Conservation (phyloP, 2,888 invertebrate species). For the Harpagoxenus sublaevis region DNA sequence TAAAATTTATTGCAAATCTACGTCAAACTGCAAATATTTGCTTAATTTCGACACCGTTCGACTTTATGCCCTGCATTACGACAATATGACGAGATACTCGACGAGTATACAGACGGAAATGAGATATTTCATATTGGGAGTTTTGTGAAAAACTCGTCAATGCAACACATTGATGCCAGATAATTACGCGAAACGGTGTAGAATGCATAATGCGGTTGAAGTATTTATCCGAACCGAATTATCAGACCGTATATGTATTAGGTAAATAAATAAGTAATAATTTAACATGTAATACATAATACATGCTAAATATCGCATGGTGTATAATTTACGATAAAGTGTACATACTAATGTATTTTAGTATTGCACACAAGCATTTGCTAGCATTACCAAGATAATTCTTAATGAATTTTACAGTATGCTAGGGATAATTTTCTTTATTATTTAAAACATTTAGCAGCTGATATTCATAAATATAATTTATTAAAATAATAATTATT, state of each 20-base stretch:
- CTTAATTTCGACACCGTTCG: slow-evolving; percentile 45
- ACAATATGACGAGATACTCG: slow-evolving; percentile 13
- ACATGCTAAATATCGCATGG: not conserved
- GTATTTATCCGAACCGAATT: slow-evolving; percentile 54
- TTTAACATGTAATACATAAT: slow-evolving; percentile 42
- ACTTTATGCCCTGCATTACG: slow-evolving; percentile 40
- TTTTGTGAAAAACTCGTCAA: slow-evolving; percentile 7
- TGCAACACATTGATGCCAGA: slow-evolving; percentile 11
- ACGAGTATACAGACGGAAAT: slow-evolving; percentile 11
- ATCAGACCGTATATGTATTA: slow-evolving; percentile 27
- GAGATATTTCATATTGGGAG: slow-evolving; percentile 33
- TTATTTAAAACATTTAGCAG: not conserved
- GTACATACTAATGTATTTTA: not conserved
- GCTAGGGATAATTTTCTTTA: not conserved
- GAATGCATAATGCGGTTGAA: slow-evolving; percentile 58
- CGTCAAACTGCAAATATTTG: slow-evolving; percentile 40
- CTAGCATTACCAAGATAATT: not conserved
- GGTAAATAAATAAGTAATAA: slow-evolving; percentile 64
- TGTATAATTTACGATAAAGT: slow-evolving; percentile 10
- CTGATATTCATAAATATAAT: not conserved
- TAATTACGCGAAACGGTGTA: slow-evolving; percentile 35
- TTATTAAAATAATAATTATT: not conserved
- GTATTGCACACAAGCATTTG: not conserved
- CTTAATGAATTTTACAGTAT: slow-evolving; percentile 2
- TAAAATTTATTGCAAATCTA: slow-evolving; percentile 37